Evolutionary conservation across 2,113 vertebrate genomes (phyloP), one percentile per base, ranked within the genome.

Genomic region (Dicrurus megarhynchus): DNA sequence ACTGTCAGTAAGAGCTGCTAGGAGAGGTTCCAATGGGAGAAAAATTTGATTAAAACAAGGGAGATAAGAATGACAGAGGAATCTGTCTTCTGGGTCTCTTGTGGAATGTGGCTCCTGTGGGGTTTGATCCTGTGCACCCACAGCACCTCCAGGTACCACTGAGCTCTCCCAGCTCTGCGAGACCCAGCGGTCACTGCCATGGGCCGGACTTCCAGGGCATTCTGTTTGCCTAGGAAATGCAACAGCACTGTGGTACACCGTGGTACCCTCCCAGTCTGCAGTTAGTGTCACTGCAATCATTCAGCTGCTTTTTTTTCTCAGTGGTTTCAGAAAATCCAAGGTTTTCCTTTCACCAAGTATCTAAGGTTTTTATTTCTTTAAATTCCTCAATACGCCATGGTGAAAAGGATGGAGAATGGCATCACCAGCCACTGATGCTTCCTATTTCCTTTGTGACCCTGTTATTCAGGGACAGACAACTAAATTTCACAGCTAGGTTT

Each of bases 281-380:
- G 13, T 15, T 7, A 1, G 15, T 30, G 74, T 4, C 75, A n/a
- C 1, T 7, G 13, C n/a, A 10, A 0, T 11, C 39, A 0, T 26
- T 21, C n/a, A 3, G 11, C 49, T 33, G 68, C 47, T 68, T 37
- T 55, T 30, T 32, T 32, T 4, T 4, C 37, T 49, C 24, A 26
- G 19, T 7, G 33, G n/a, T 26, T 79, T 75, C 87, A 87, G 46
- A 39, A 89, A 47, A 55, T 21, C 27, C 47, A 41, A n/a, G 19
- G 17, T 52, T 47, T 74, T n/a, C 57, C 22, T 46, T 76, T 93
- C 37, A 60, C 16, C 26, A n/a, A 20, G 3, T 49, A 30, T 3
- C 12, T 6, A 12, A 32, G 12, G 49, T 1, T 57, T 79, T 77
- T 35, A 30, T 71, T 84, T 49, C 41, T 60, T 84, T 59, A 3